Percentiles rank a stretch among this genome's conserved stretches.
These are phyloP conservation scores for Ischnura elegans DNA, from an alignment of 2,888 invertebrate species.

Conservation along the genomic window DNA sequence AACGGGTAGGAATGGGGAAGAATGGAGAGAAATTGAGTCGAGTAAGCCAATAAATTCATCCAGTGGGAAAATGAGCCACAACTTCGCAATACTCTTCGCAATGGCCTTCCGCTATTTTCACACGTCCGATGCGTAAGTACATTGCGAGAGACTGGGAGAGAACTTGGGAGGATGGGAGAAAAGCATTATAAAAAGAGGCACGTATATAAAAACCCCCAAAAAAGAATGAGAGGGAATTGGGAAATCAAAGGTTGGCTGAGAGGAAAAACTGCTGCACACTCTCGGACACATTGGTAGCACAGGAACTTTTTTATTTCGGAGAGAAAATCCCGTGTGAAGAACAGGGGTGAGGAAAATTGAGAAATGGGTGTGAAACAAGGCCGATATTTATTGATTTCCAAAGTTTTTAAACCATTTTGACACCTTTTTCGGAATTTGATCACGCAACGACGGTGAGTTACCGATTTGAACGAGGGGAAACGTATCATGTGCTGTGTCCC, in stretches of 20 bases:
- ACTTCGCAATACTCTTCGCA: neutral
- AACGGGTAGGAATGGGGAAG: no score
- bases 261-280: neutral
- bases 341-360: neutral
- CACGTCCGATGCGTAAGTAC: conserved; percentile 15
- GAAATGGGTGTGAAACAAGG: neutral
- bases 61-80: neutral
- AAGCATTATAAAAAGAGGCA: conserved; percentile 22
- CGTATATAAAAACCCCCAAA: conserved; percentile 10
- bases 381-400: neutral
- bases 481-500: neutral
- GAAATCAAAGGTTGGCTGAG: neutral
- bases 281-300: neutral
- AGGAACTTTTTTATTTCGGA: neutral
- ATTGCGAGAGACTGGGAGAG: neutral
- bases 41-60: neutral
- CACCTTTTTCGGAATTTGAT: neutral
- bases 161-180: neutral
- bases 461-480: neutral
- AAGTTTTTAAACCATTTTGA: neutral
- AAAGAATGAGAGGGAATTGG: neutral
- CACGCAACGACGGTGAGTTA: neutral
- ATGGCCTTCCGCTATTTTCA: neutral
- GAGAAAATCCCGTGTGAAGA: conserved; percentile 1
- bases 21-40: neutral